Evolutionary conservation across 2,888 invertebrate species (phyloP).

Genomic region (Chorisops tibialis): DNA sequence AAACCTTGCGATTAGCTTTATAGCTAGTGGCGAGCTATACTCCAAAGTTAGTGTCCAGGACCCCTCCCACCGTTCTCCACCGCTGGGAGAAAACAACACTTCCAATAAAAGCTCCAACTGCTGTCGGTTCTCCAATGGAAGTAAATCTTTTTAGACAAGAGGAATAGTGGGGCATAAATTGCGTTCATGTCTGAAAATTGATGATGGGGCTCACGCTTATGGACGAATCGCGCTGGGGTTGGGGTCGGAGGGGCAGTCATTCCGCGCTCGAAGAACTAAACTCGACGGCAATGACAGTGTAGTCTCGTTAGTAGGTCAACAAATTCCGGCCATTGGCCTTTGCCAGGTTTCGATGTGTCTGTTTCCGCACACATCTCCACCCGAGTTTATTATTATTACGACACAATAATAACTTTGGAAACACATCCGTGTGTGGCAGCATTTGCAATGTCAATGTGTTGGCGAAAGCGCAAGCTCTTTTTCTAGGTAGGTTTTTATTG

Average conservation of each 20-base stretch:
- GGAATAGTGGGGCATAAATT: no score
- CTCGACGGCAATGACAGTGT: conserved; percentile 51
- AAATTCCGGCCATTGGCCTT: conserved; percentile 55
- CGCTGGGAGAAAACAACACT: no score
- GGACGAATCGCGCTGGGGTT: neutral
- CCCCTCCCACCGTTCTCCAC: no score
- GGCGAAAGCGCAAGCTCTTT: conserved; percentile 22
- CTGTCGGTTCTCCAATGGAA: no score
- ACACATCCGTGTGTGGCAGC: conserved; percentile 3
- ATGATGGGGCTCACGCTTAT: no score
- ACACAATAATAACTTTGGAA: neutral
- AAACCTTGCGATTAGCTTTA: no score
- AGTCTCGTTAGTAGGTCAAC: conserved; percentile 52
- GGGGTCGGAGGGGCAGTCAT: conserved; percentile 4
- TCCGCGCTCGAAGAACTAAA: conserved; percentile 31
- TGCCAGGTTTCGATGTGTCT: conserved; percentile 49
- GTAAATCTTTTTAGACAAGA: no score
- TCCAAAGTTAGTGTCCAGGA: no score
- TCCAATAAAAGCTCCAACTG: no score
- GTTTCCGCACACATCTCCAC: conserved; percentile 29
- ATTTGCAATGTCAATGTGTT: conserved; percentile 25
- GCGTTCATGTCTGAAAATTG: no score
- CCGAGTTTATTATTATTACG: no score
- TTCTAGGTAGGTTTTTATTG: conserved; percentile 13
- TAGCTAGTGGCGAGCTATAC: no score